Conservation (phyloP, 2,113 vertebrate species). For the Ia io region DNA sequence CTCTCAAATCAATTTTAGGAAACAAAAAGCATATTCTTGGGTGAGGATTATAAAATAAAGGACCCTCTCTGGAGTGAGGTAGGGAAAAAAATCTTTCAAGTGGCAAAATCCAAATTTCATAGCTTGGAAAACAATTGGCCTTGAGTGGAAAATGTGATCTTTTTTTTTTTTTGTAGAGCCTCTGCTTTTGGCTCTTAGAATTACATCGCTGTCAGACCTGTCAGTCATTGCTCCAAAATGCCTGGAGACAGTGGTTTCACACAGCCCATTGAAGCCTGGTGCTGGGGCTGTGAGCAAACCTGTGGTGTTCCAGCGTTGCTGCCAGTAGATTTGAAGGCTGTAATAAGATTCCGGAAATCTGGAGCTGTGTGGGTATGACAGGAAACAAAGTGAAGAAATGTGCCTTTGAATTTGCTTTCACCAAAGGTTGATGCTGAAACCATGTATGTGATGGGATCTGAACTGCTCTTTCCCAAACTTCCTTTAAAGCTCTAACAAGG, state of each 20-base stretch:
- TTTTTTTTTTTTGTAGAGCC: neutral
- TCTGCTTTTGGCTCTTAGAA: slow-evolving; percentile 16
- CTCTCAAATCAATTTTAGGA: neutral
- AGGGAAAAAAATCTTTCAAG: neutral
- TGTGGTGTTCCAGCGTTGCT: neutral
- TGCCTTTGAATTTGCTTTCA: neutral
- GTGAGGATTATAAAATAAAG: neutral
- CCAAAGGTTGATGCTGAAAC: neutral
- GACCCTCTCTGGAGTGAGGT: neutral
- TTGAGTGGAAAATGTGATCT: slow-evolving; percentile 42
- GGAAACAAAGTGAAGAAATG: slow-evolving; percentile 18
- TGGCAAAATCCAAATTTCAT: slow-evolving; percentile 26
- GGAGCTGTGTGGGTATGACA: neutral
- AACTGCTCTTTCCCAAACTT: neutral
- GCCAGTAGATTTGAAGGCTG: slow-evolving; percentile 42
- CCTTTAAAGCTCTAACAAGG: neutral
- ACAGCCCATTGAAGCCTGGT: neutral
- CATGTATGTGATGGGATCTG: neutral
- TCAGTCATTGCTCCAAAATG: neutral
- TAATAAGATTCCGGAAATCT: neutral
- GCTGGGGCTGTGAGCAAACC: slow-evolving; percentile 16
- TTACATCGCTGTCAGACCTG: neutral
- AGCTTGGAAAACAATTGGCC: slow-evolving; percentile 18
- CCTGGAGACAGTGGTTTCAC: slow-evolving; percentile 35
- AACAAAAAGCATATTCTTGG: neutral